Base-by-base conservation (phyloP, 2,113 vertebrate genomes). In the Capreolus pygargus region DNA sequence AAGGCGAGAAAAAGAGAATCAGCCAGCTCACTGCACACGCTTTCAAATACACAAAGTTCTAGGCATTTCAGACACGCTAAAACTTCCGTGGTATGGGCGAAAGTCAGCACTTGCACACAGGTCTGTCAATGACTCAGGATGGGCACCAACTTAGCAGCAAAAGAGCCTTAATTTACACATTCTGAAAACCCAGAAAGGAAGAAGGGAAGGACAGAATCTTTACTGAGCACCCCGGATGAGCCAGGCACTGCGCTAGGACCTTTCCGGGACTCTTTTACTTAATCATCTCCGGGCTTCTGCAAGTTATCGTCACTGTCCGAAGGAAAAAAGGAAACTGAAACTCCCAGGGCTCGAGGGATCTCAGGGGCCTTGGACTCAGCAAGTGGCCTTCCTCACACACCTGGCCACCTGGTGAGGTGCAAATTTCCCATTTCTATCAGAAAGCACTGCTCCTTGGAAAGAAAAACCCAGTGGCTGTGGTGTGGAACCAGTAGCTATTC, bases 21-120 rank as follows among this genome's bases (percentile, higher is more conserved):
- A 19, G 57, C 70, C 23, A 91, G 60, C 27, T 27, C 27, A 25
- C 52, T 8, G 70, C 50, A 30, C 39, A 15, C 0, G 2, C 27
- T 30, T 13, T 45, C 57, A 30, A 54, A 79, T 28, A 16, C 10
- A 12, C 21, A 45, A 61, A 19, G 8, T 25, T 78, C 16, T 11
- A 28, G 82, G 94, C 58, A 89, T 58, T 52, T 30, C 79, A 76
- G 43, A 78, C 64, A 45, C 1, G 12, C 9, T 52, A 33, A 50
- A 33, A 81, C 30, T 30, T 50, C 13, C 5, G 12, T 0, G n/a
- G 47, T 0, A 1, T 7, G 30, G 2, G 2, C 47, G 3, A 3
- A 45, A 19, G 30, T 6, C 25, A 33, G 33, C 55, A 67, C 55
- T 13, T 8, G 11, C 54, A 43, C 45, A 45, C 43, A 76, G 16